A percentile compares a stretch with the other conserved stretches of the same genome.
phyloP scores from a whole-genome alignment of 2,888 invertebrate genomes.

The Eupithecia tripunctaria region DNA sequence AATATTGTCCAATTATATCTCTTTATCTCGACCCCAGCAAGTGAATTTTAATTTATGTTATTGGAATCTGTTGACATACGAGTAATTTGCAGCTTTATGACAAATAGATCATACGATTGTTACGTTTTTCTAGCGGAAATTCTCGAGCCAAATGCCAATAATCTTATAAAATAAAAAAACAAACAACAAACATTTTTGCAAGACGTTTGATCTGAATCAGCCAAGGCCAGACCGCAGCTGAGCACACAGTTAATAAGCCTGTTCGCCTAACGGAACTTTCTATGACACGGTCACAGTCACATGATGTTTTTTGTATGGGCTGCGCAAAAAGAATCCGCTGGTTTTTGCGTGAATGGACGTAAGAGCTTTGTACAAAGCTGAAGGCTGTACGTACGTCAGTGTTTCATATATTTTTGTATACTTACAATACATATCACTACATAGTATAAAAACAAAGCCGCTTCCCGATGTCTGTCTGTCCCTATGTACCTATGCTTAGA shows the following conservation, averaged over 20 bases:
- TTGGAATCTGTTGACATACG: no score
- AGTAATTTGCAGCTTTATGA: no score
- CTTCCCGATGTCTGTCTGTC: no score
- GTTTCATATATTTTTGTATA: background rate
- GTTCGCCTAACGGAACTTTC: slow-evolving; percentile 24
- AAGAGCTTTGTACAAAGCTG: background rate
- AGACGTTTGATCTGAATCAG: slow-evolving; percentile 31
- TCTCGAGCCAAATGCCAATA: background rate
- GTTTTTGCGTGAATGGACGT: background rate
- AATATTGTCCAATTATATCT: no score
- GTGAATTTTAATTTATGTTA: no score
- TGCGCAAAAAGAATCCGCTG: slow-evolving; percentile 2
- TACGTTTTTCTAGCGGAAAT: background rate
- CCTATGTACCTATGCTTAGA: no score
- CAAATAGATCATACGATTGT: no score
- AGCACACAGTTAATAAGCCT: background rate
- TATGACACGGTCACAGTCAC: slow-evolving; percentile 28
- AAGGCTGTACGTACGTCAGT: background rate
- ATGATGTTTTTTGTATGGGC: slow-evolving; percentile 20
- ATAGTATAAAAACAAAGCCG: no score
- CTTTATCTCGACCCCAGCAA: no score
- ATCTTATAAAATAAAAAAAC: slow-evolving; percentile 15
- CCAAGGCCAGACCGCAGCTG: slow-evolving; percentile 30
- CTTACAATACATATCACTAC: no score
- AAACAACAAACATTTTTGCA: slow-evolving; percentile 18